Base-by-base conservation (phyloP, 2,797 vertebrate genomes). In the Oreortyx pictus region DNA sequence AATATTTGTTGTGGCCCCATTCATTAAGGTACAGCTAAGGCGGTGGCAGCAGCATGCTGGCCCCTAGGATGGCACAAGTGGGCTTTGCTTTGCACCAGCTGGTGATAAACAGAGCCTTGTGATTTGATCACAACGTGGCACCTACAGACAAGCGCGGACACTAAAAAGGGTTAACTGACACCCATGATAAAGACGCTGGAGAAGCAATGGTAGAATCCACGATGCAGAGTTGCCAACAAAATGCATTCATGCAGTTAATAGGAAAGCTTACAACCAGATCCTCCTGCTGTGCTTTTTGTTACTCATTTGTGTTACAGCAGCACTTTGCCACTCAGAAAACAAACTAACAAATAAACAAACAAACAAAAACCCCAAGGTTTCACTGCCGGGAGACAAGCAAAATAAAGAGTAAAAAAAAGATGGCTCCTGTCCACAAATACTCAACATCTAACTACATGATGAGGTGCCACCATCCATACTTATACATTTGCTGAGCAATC, bases 211-310 rank as follows among this genome's bases (percentile, higher is more conserved):
- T 81, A 66, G 50, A 70, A 12, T 50, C 13, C 43, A 8, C 15
- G 9, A 49, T 57, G 12, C 50, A 18, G 27, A 29, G 15, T 18
- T 94, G 73, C 47, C 27, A 62, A 17, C 20, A 65, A 23, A 29
- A 25, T 60, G 33, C 2, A 7, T 73, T 89, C 64, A 18, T 73
- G 44, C 12, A 79, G 37, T 72, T 81, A 78, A 86, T 5, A 76
- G 14, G 27, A 83, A 87, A 88, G 10, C 49, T 60, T 60, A 43
- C 46, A 52, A 33, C 33, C 52, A 67, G 8, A 14, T 66, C 12
- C 33, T 94, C 65, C 68, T 70, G 60, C 18, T 83, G 56, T 76
- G 73, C 20, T 90, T 94, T 92, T 87, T 83, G 66, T 85, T 89
- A 46, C 2, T 76, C 13, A 24, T 75, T 88, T 72, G 54, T 73